Conservation (phyloP, 2,888 invertebrate species). For the Trichogramma evanescens region DNA sequence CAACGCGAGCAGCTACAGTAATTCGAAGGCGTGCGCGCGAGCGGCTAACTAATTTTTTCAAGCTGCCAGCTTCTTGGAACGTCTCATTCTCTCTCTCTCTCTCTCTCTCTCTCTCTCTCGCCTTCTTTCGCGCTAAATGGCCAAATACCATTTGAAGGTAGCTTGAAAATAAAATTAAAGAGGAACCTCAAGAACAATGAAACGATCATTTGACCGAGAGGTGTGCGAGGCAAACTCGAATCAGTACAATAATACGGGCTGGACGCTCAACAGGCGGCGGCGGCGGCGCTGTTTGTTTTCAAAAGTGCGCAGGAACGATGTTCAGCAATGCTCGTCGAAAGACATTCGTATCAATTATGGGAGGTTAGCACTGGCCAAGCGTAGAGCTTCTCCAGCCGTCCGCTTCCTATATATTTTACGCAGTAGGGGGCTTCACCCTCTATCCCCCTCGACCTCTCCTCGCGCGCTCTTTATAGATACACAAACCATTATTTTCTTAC, state of each 20-base stretch:
- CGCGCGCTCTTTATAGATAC: no score
- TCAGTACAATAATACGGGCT: no score
- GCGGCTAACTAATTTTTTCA: slow-evolving; percentile 41
- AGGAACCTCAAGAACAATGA: no score
- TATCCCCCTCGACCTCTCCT: neutral
- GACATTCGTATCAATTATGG: slow-evolving; percentile 47
- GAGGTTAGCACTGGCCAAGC: slow-evolving; percentile 34
- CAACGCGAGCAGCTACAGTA: slow-evolving; percentile 21
- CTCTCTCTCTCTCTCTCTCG: slow-evolving; percentile 6
- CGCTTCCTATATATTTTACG: slow-evolving; percentile 45
- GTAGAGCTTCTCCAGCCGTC: slow-evolving; percentile 34
- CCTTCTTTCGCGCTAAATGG: neutral
- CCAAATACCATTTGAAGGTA: neutral
- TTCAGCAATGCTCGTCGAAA: slow-evolving; percentile 39
- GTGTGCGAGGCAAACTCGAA: no score
- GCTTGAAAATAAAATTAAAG: no score
- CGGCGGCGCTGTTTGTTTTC: slow-evolving; percentile 7
- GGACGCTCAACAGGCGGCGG: neutral
- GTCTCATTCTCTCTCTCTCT: slow-evolving; percentile 7
- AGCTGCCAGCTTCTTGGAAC: slow-evolving; percentile 17
- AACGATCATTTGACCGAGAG: no score
- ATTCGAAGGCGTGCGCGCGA: slow-evolving; percentile 36
- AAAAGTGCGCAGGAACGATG: slow-evolving; percentile 26
- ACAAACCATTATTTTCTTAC: neutral
- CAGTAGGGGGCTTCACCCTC: slow-evolving; percentile 39